Percentiles rank a stretch among this genome's conserved stretches.
Conservation (phyloP, 2,888 invertebrate species). For the Phortica magna region DNA sequence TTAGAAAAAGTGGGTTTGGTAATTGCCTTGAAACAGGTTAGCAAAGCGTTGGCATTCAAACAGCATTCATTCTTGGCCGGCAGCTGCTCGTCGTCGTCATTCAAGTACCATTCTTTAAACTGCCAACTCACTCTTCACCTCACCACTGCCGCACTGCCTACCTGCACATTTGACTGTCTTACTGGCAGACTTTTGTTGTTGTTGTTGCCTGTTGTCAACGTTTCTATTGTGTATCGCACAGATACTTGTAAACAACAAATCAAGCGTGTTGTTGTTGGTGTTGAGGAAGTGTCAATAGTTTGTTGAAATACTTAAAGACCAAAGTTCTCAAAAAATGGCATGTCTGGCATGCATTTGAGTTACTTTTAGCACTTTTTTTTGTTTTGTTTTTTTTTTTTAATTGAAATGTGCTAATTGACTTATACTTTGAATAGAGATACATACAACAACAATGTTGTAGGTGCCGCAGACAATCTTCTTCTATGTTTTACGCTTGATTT, state of each 20-base stretch:
- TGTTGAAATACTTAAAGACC: constrained; percentile 2
- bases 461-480: too few relatives aligned
- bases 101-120: constrained; percentile 21
- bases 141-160: too few relatives aligned
- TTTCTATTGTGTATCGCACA: background rate
- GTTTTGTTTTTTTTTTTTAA: background rate
- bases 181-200: background rate
- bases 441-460: too few relatives aligned
- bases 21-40: constrained; percentile 63
- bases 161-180: background rate
- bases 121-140: background rate
- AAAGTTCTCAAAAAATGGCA: background rate
- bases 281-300: constrained; percentile 24
- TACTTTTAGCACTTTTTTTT: background rate
- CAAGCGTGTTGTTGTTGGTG: background rate
- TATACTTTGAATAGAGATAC: too few relatives aligned
- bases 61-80: constrained; percentile 39
- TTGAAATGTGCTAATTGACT: background rate
- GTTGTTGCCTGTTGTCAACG: background rate
- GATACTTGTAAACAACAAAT: background rate
- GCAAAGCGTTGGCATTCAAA: constrained; percentile 52
- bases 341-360: background rate
- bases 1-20: constrained; percentile 56
- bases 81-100: constrained; percentile 47
- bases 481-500: background rate